Evolutionary conservation across 2,888 invertebrate genomes (phyloP).

Genomic region (Parnassius orleans): DNA sequence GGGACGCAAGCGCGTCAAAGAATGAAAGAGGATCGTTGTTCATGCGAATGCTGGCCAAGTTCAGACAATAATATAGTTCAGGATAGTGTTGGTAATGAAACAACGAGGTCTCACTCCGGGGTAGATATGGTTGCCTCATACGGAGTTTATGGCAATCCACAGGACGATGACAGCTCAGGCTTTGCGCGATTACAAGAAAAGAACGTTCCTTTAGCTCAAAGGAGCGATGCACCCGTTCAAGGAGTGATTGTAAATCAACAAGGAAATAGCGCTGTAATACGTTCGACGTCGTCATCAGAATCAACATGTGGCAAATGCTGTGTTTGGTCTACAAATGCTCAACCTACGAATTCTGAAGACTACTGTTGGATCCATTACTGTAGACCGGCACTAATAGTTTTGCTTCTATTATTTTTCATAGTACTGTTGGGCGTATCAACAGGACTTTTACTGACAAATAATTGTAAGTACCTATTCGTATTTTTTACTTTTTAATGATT

Average conservation of each 20-base stretch:
- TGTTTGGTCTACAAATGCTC: constrained; percentile 53
- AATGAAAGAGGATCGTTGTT: constrained; percentile 74
- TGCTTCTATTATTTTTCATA: constrained; percentile 77
- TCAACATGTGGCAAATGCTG: constrained; percentile 64
- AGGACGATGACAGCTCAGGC: constrained; percentile 74
- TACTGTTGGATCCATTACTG: constrained; percentile 79
- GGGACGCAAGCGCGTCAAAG: constrained; percentile 63
- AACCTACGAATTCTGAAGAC: constrained; percentile 70
- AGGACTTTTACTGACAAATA: constrained; percentile 80
- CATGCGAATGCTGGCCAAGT: constrained; percentile 78
- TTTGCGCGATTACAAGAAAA: constrained; percentile 71
- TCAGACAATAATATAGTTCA: constrained; percentile 67
- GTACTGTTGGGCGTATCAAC: constrained; percentile 79
- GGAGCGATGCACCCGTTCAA: constrained; percentile 70
- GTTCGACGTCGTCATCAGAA: constrained; percentile 50
- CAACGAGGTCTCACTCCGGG: constrained; percentile 71
- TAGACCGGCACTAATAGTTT: constrained; percentile 75
- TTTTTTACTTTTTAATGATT: not conserved
- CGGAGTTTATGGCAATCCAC: constrained; percentile 75
- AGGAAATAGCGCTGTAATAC: constrained; percentile 74
- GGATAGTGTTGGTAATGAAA: constrained; percentile 61
- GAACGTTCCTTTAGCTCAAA: constrained; percentile 63
- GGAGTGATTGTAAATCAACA: constrained; percentile 78
- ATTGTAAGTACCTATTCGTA: constrained; percentile 67
- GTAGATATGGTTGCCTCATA: constrained; percentile 79